Evolutionary conservation across 2,797 vertebrate genomes (phyloP).

Genomic region (Halcyon smyrnensis): DNA sequence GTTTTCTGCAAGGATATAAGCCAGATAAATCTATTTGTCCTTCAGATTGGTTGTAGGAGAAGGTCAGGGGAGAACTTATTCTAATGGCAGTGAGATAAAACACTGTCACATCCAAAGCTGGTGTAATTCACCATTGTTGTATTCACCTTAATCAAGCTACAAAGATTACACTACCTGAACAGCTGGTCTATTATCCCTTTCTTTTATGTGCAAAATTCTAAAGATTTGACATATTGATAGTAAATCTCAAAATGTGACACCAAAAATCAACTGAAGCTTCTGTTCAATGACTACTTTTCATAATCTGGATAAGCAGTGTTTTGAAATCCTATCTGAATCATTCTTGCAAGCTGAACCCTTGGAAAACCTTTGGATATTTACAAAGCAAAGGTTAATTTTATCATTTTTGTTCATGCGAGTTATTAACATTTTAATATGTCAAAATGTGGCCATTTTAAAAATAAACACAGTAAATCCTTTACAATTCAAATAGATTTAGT

Average conservation of each 20-base stretch:
- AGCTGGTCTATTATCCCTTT: background rate
- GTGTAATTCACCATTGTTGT: background rate
- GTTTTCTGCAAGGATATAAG: background rate
- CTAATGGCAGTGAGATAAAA: background rate
- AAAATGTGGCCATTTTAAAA: background rate
- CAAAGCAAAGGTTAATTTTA: background rate
- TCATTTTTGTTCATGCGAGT: background rate
- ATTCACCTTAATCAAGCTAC: background rate
- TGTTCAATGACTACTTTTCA: background rate
- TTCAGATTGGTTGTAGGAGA: background rate
- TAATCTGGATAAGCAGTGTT: background rate
- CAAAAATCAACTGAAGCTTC: background rate
- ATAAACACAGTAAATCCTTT: background rate
- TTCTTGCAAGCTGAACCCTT: background rate
- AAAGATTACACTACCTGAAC: background rate
- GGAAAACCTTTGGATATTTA: background rate
- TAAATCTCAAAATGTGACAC: background rate
- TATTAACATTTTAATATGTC: background rate
- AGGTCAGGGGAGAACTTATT: background rate
- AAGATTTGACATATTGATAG: background rate
- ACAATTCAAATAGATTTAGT: background rate
- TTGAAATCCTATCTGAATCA: background rate
- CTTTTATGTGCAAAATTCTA: background rate
- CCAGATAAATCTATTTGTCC: background rate
- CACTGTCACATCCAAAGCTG: background rate